phyloP scores from a whole-genome alignment of 2,113 vertebrate species.

The Calonectris borealis region DNA sequence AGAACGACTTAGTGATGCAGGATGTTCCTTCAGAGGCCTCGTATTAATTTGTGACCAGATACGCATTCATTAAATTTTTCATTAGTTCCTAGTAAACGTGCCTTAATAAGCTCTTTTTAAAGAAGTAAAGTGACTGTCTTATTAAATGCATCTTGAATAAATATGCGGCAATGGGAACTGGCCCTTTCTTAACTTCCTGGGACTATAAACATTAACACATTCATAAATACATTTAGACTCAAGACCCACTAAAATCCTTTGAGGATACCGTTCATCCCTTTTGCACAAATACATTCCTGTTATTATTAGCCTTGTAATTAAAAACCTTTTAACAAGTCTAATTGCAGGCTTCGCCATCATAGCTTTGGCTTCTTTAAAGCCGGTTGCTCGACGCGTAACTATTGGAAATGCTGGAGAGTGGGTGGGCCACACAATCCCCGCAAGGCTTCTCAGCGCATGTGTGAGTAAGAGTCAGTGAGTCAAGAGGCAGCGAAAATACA shows the following conservation, averaged over 20 bases:
- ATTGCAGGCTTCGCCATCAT: conserved; percentile 22
- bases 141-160: conserved; percentile 62
- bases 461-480: neutral
- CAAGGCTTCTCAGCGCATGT: neutral
- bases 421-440: neutral
- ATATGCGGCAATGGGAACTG: neutral
- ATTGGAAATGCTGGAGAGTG: neutral
- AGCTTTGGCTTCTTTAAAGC: neutral
- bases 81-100: conserved; percentile 6
- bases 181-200: conserved; percentile 17
- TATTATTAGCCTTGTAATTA: conserved; percentile 64
- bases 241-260: conserved; percentile 50
- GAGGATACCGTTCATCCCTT: conserved; percentile 23
- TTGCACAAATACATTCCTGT: conserved; percentile 57
- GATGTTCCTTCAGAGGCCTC: neutral
- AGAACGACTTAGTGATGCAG: neutral
- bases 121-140: conserved; percentile 1
- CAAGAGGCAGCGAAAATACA: neutral
- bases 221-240: conserved; percentile 52
- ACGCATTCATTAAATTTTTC: neutral
- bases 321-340: conserved; percentile 54
- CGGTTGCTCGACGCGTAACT: neutral
- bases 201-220: conserved; percentile 30
- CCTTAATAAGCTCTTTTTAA: neutral
- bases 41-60: neutral